Evolutionary conservation across 1,140 invertebrate species (phyloP), one percentile per base, ranked within the genome.

Genomic region (Bombus terrestris): DNA sequence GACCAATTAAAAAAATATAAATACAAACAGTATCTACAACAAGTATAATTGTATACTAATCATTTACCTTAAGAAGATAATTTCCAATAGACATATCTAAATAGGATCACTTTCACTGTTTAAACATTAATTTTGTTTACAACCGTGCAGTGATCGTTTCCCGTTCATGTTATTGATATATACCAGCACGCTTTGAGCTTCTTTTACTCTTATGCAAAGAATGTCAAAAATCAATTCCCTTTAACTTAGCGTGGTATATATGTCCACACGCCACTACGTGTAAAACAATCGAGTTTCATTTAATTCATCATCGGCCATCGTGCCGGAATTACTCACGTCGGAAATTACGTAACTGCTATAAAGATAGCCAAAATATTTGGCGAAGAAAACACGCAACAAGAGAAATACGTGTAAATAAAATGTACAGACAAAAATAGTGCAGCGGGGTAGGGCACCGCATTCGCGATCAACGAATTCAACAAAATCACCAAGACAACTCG

Each of bases 331-430:
- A 86, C 86, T 89, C 86, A 85, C 76, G 73, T 88, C 77, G 79
- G 85, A 93, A 92, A 93, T 93, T 93, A 93, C 92, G 92, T 93
- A 93, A 93, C 88, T 80, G 82, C 75, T 88, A 82, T 53, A 89
- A 92, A 91, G 87, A 90, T 89, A 89, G 87, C 88, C 83, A 89
- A 93, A 93, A 93, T 93, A 92, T 90, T 92, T 88, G 83, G 89
- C 88, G 86, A 92, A 85, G 86, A 88, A 92, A 92, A 92, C 87
- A 89, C 83, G 88, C 89, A 90, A 87, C 76, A 90, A 88, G 88
- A 92, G 81, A 88, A 91, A 89, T 81, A 81, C 80, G 81, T 64
- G 81, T 88, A 89, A 91, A 89, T 86, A 91, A 92, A 93, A 92
- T 86, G 86, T 83, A 78, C 66, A 88, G 85, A 87, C 90, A 93